Base-by-base conservation (phyloP, 2,797 vertebrate species). In the Botia almorhae region DNA sequence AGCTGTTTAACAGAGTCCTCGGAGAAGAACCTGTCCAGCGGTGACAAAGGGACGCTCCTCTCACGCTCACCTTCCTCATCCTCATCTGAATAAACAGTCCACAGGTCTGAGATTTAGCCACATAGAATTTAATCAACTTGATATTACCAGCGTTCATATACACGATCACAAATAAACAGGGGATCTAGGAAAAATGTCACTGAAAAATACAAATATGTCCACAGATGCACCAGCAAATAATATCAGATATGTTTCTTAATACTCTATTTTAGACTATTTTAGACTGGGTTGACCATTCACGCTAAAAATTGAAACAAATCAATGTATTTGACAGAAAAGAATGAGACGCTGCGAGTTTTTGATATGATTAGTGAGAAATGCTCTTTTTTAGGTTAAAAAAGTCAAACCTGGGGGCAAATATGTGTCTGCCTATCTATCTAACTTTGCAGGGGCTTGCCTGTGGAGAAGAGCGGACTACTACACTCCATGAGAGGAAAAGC, bases 1-100 rank as follows among this genome's bases (percentile, higher is more conserved):
- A 93, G 95, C 67, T 92, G 92, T 82, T 93, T 93, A 88, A 94
- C 87, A 7, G 92, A 88, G 63, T 93, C 95, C 39, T 96, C 96
- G 0, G 95, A 89, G 39, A 96, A 98, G 88, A 98, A 96, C 86
- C 95, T 94, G 48, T 95, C 95, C n/a, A 98, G 93, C 13, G 93
- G 86, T 0, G 89, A 83, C 80, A 94, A 91, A 43, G 93, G 92
- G 60, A 93, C 90, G 0, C 83, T 80, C 39, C 61, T 33, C 86
- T 87, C 88, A 43, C 85, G 93, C 78, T 95, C 96, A 26, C 93
- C 92, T 65, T 96, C 91, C 2, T 95, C 95, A 68, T 97, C 96
- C 29, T 98, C 97, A 63, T 97, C 97, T 95, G 86, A 56, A 87
- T 46, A 74, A 56, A 63, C 86, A n/a, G 14, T 26, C n/a, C 2